phyloP scores from a whole-genome alignment of 2,113 vertebrate genomes.

The Onychostruthus taczanowskii region DNA sequence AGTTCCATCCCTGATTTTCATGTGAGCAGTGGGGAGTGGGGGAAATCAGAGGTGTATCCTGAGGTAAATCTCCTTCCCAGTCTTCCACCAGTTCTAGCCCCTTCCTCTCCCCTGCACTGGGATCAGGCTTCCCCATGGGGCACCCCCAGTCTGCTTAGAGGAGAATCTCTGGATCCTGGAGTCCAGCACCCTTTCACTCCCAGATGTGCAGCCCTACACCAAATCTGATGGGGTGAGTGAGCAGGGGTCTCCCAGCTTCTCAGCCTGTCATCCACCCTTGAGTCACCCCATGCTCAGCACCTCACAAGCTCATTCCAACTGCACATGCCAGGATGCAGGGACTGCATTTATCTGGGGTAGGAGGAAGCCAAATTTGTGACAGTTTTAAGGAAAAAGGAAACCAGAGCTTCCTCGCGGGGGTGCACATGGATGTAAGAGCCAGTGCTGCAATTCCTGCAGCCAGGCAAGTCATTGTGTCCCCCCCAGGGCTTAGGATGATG shows the following conservation, averaged over 20 bases:
- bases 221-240: accelerated
- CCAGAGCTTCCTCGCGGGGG: not conserved
- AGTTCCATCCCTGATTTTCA: not conserved
- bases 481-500: not conserved
- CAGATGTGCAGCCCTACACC: not conserved
- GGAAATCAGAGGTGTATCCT: not conserved
- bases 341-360: not conserved
- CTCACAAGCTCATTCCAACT: not conserved
- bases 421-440: not conserved
- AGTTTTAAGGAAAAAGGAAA: conserved; percentile 13
- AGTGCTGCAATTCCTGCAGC: not conserved
- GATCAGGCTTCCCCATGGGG: not conserved
- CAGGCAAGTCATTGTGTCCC: not conserved
- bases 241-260: accelerated
- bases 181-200: not conserved
- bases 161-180: not conserved
- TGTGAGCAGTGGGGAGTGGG: not conserved
- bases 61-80: not conserved
- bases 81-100: not conserved
- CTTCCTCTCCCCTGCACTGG: not conserved
- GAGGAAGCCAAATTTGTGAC: not conserved
- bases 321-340: not conserved
- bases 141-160: not conserved
- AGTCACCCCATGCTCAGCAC: not conserved
- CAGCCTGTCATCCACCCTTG: not conserved